These are phyloP conservation scores for Daphoenositta chrysoptera DNA, from an alignment of 2,113 vertebrate species.

Conservation along the genomic window DNA sequence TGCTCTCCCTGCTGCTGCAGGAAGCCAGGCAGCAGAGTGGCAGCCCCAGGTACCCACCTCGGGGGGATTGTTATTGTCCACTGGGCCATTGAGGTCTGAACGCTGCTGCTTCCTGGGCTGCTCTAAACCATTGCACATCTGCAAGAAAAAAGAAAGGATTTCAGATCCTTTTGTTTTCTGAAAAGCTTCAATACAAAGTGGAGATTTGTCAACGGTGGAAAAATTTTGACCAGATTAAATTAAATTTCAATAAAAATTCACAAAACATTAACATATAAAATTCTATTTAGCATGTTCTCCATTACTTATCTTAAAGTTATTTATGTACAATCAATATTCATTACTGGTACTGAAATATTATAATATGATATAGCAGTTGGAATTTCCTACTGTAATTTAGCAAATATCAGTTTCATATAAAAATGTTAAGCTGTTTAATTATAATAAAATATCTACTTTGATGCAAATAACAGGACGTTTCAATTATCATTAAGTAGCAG, in stretches of 20 bases:
- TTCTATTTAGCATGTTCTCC: neutral
- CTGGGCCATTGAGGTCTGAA: conserved; percentile 92
- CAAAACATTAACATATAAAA: neutral
- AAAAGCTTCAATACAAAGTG: neutral
- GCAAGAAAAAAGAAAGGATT: neutral
- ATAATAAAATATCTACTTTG: neutral
- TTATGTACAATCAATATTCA: neutral
- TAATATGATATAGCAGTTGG: neutral
- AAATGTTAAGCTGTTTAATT: neutral
- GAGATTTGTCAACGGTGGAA: neutral
- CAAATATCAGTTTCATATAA: neutral
- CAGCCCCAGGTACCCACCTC: conserved; percentile 75
- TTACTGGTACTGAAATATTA: neutral
- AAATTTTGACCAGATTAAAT: neutral
- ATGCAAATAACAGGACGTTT: neutral
- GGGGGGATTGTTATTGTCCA: conserved; percentile 90
- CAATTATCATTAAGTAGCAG: neutral
- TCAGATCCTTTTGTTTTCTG: neutral
- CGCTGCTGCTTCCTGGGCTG: conserved; percentile 94
- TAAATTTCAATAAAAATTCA: neutral
- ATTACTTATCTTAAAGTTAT: neutral
- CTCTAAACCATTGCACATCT: conserved; percentile 88
- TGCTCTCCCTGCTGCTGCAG: neutral
- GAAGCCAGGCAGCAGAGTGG: neutral
- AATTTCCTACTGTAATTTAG: neutral